A percentile compares a stretch with the other conserved stretches of the same genome.
phyloP scores from a whole-genome alignment of 2,797 vertebrate genomes.

The Gymnothorax reevesii region DNA sequence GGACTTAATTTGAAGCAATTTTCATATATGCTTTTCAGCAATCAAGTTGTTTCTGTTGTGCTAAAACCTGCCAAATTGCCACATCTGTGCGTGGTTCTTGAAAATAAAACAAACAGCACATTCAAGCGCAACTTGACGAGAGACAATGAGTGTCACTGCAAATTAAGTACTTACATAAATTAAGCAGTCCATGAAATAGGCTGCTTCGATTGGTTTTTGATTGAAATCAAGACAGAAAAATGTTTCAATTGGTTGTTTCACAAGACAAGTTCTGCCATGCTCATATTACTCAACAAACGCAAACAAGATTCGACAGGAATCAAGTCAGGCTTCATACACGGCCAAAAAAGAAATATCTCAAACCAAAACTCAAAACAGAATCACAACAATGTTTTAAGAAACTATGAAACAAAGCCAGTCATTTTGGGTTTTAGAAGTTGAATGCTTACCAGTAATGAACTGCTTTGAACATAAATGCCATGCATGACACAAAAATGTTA shows the following conservation, averaged over 20 bases:
- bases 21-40: background rate
- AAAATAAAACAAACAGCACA: conserved; percentile 34
- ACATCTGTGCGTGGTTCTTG: background rate
- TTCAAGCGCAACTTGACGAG: background rate
- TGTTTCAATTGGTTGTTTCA: conserved; percentile 1
- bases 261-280: conserved; percentile 2
- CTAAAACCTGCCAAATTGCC: conserved; percentile 13
- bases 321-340: background rate
- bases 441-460: background rate
- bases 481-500: background rate
- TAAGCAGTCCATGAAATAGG: background rate
- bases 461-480: background rate
- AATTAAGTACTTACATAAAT: conserved; percentile 9
- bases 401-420: background rate
- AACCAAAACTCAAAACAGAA: background rate
- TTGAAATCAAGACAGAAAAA: conserved; percentile 15
- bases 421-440: background rate
- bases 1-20: conserved; percentile 29
- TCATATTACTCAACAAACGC: background rate
- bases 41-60: conserved; percentile 24
- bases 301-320: conserved; percentile 16
- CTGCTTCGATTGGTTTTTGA: conserved; percentile 14
- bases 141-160: conserved; percentile 15
- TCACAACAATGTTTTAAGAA: background rate
- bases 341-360: background rate